Base-by-base conservation (phyloP, 2,888 invertebrate genomes). In the Enchytraeus crypticus region DNA sequence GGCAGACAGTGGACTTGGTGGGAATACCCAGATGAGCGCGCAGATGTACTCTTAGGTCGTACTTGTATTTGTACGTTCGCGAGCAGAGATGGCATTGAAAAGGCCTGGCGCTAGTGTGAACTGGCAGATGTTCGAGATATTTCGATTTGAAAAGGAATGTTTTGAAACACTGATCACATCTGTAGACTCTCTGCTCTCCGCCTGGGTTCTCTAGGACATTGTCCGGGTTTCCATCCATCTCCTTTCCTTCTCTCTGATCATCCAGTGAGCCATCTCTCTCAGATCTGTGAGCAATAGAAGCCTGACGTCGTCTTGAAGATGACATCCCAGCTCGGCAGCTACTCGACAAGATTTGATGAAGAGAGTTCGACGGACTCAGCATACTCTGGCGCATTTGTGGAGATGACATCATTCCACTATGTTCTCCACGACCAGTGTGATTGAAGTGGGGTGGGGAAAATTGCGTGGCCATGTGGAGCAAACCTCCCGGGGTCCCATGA, bases 51-150 rank as follows among this genome's bases (percentile, higher is more conserved):
- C 63, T 61, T 30, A 68, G 58, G 61, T 68, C 68, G 27, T 68
- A 68, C 61, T 68, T 68, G 63, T 68, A 68, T 65, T 68, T 68
- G 67, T 68, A 68, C 27, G 68, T 68, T 45, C 68, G 68, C 4
- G 65, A 65, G 45, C 68, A 68, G 5, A 65, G 59, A 38, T 64
- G 65, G 54, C 68, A 68, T 49, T 67, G 65, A 64, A 61, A 68
- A 4, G 68, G 68, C 1, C 68, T 56, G 5, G 61, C 68, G 45
- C 65, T 67, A 1, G 68, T 68, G 64, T 68, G 68, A 29, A 68
- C 68, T 0, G 68, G 68, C 55, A 68, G 43, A 49, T 68, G 68
- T 49, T 68, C 68, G 51, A 67, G 63, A 55, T 68, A 68, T 51
- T 68, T 68, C 5, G 64, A 64, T 57, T 67, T 68, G 62, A 68